phyloP scores from a whole-genome alignment of 2,113 vertebrate species.

The Mobula birostris region DNA sequence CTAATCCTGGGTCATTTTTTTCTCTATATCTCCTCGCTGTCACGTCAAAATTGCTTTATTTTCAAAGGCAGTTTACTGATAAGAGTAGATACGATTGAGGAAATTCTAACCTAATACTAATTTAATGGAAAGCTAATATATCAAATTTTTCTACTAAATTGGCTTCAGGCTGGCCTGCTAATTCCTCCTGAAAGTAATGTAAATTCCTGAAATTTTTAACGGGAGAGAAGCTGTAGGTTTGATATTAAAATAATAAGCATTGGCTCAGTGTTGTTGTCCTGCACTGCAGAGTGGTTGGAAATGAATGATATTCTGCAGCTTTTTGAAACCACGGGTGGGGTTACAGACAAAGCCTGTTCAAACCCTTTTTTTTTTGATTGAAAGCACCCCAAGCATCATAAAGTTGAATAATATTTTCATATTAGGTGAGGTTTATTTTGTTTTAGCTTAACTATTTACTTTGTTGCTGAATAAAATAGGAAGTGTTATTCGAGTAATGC shows the following conservation, averaged over 20 bases:
- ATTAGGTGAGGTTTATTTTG: background rate
- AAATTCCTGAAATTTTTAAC: slow-evolving; percentile 27
- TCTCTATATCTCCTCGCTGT: background rate
- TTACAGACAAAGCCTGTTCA: background rate
- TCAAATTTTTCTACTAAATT: slow-evolving; percentile 17
- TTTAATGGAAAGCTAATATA: slow-evolving; percentile 29
- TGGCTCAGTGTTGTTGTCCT: slow-evolving; percentile 1
- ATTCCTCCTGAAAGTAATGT: slow-evolving; percentile 27
- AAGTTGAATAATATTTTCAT: slow-evolving; percentile 2
- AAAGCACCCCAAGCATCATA: background rate
- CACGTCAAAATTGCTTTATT: background rate
- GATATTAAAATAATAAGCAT: slow-evolving; percentile 28
- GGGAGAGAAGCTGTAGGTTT: background rate
- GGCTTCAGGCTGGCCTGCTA: slow-evolving; percentile 19
- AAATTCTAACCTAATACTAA: slow-evolving; percentile 17
- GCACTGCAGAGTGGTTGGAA: background rate
- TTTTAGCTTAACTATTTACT: background rate
- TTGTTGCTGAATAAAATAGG: background rate
- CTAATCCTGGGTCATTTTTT: too few species aligned
- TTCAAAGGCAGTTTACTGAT: background rate
- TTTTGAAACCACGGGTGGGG: background rate
- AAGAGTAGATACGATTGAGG: background rate
- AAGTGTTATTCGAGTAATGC: background rate
- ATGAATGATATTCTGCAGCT: background rate
- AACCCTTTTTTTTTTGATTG: background rate